Evolutionary conservation across 2,888 invertebrate genomes (phyloP).

Genomic region (Xanthia icteritia): DNA sequence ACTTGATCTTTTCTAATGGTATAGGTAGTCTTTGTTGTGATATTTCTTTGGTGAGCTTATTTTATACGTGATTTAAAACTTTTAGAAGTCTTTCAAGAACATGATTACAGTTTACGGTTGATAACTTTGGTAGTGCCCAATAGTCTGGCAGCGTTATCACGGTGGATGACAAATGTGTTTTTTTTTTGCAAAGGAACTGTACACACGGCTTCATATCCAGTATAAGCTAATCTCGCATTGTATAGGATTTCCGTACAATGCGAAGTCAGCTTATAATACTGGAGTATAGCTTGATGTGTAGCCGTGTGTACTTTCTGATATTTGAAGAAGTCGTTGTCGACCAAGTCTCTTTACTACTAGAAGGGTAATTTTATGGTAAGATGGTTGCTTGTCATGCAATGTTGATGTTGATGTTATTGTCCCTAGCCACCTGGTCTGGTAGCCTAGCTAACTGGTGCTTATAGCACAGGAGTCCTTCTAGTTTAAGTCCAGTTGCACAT

Average conservation of each 20-base stretch:
- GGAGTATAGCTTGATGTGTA: no score
- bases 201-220: no score
- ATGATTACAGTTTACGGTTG: conserved; percentile 1
- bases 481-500: no score
- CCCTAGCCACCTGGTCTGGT: no score
- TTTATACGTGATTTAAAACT: background rate
- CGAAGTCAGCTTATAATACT: no score
- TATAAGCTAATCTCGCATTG: no score
- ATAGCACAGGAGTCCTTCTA: no score
- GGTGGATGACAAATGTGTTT: no score
- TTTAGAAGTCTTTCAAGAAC: conserved; percentile 3
- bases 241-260: no score
- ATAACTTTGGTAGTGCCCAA: background rate
- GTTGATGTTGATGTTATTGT: no score
- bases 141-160: background rate
- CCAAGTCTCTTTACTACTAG: background rate
- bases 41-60: conserved; percentile 5
- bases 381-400: background rate
- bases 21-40: conserved; percentile 19
- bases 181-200: background rate
- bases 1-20: conserved; percentile 16
- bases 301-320: background rate
- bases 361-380: no score
- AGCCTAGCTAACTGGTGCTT: no score
- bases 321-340: background rate